Evolutionary conservation across 2,113 vertebrate genomes (phyloP).

Genomic region (Ivindomyrus marchei): DNA sequence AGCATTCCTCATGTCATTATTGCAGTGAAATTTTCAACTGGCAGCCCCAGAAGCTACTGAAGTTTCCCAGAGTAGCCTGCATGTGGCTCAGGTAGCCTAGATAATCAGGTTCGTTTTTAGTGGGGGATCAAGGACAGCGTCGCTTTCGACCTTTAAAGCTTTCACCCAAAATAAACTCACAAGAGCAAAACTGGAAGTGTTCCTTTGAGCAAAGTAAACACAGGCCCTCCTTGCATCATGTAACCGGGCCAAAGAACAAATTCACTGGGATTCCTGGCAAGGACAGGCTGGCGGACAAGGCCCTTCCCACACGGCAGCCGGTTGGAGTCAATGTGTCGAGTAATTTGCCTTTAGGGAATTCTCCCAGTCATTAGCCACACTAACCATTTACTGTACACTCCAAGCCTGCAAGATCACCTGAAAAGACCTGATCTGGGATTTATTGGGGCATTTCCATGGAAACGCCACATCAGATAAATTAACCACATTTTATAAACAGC

Average conservation of each 20-base stretch:
- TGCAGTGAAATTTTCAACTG: not conserved
- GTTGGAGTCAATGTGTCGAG: not conserved
- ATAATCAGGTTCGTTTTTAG: not conserved
- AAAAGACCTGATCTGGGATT: not conserved
- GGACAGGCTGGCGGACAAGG: not conserved
- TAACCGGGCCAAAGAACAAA: not conserved
- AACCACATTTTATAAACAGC: not conserved
- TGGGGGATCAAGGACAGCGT: not conserved
- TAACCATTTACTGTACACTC: not conserved
- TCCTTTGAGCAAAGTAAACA: not conserved
- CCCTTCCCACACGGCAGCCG: not conserved
- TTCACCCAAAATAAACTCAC: not conserved
- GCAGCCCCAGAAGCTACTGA: not conserved
- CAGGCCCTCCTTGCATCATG: not conserved
- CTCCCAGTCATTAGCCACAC: not conserved
- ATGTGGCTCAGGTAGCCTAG: not conserved
- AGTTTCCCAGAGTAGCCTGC: not conserved
- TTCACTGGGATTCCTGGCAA: not conserved
- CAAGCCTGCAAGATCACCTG: not conserved
- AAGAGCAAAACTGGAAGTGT: constrained; percentile 6
- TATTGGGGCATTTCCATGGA: not conserved
- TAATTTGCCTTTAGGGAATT: not conserved
- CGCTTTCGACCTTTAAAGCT: not conserved
- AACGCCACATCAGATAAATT: not conserved
- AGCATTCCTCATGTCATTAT: not conserved